phyloP scores from a whole-genome alignment of 2,888 invertebrate species.

The Epinotia bilunana region DNA sequence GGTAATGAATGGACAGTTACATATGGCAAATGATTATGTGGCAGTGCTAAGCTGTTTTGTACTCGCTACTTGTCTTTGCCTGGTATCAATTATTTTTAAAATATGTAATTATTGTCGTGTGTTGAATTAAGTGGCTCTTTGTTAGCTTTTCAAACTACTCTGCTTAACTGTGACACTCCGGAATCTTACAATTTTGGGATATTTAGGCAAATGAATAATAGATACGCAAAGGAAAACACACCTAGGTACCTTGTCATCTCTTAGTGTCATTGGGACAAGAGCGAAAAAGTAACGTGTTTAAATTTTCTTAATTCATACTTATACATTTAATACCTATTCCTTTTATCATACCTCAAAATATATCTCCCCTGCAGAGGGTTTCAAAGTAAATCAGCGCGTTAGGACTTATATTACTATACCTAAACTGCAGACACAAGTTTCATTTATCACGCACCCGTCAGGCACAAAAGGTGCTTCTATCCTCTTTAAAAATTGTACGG shows the following conservation, averaged over 20 bases:
- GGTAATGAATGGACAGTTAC: background rate
- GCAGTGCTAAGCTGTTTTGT: background rate
- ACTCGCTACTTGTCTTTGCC: background rate
- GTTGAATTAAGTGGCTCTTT: slow-evolving; percentile 14
- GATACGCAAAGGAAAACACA: background rate
- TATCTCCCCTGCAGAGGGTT: background rate
- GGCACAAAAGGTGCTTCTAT: slow-evolving; percentile 16
- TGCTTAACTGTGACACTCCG: too few species aligned
- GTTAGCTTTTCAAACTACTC: background rate
- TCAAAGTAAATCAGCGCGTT: background rate
- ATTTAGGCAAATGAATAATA: background rate
- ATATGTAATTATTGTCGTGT: background rate
- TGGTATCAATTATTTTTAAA: background rate
- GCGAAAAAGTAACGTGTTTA: background rate
- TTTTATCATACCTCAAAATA: background rate
- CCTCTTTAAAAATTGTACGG: slow-evolving; percentile 8
- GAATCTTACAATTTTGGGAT: background rate
- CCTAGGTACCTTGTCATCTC: background rate
- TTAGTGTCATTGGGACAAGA: background rate
- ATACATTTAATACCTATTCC: background rate
- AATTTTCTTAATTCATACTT: background rate
- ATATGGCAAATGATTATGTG: background rate
- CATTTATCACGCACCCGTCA: slow-evolving; percentile 24
- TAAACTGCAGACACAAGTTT: slow-evolving; percentile 7
- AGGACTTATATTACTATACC: background rate